phyloP scores from a whole-genome alignment of 1,140 invertebrate genomes.

The Macrobrachium rosenbergii region DNA sequence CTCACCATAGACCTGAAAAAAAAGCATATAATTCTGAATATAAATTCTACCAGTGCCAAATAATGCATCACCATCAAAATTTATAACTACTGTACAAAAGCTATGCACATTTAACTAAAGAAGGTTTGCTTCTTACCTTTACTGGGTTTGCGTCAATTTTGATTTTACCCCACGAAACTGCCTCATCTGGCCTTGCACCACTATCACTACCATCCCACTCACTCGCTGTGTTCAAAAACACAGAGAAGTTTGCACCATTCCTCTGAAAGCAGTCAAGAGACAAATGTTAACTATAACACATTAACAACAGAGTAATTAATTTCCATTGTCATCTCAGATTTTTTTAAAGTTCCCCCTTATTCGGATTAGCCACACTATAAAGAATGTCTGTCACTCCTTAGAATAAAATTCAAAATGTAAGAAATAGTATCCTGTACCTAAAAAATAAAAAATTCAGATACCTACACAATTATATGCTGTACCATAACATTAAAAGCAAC shows the following conservation, averaged over 20 bases:
- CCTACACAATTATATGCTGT: too few species aligned
- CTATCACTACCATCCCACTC: conserved; percentile 99
- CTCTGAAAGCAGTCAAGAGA: conserved; percentile 75
- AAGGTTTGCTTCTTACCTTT: conserved; percentile 76
- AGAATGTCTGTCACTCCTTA: too few species aligned
- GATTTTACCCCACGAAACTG: conserved; percentile 99
- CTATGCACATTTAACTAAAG: neutral
- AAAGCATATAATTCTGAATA: conserved; percentile 9
- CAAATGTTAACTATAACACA: neutral
- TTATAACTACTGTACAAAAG: neutral
- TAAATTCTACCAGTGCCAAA: neutral
- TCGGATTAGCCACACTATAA: too few species aligned
- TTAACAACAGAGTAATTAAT: neutral
- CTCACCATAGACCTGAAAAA: conserved; percentile 86
- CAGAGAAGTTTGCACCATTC: conserved; percentile 97
- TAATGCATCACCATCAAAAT: neutral
- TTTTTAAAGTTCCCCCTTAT: too few species aligned
- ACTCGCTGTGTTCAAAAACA: conserved; percentile 96
- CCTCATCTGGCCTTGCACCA: conserved; percentile 97
- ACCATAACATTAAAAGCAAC: too few species aligned
- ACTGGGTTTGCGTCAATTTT: conserved; percentile 89
- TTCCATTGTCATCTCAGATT: neutral
- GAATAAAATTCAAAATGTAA: too few species aligned
- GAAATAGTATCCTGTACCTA: too few species aligned
- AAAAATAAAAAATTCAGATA: too few species aligned